Percentiles rank a stretch among this genome's conserved stretches.
Conservation (phyloP, 2,888 invertebrate species). For the Carcina quercana region DNA sequence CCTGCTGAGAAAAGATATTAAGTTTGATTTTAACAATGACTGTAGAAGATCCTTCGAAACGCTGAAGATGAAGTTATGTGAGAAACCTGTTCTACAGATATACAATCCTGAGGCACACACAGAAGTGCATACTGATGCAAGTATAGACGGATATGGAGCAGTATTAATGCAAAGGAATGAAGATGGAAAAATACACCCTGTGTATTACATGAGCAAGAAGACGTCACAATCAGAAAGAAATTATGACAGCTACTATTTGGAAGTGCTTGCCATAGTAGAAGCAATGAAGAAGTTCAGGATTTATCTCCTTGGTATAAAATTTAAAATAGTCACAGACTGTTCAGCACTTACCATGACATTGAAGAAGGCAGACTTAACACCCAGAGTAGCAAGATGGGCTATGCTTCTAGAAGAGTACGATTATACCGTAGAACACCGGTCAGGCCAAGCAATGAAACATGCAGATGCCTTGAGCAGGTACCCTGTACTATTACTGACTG, state of each 20-base stretch:
- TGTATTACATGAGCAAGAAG: slow-evolving; percentile 14
- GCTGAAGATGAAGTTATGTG: slow-evolving; percentile 16
- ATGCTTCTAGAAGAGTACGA: slow-evolving; percentile 20
- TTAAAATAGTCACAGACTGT: slow-evolving; percentile 22
- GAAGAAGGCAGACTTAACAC: slow-evolving; percentile 22
- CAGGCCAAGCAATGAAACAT: slow-evolving; percentile 19
- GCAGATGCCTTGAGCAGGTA: slow-evolving; percentile 21
- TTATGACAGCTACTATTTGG: slow-evolving; percentile 18
- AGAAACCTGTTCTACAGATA: slow-evolving; percentile 15
- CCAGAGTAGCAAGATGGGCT: slow-evolving; percentile 22
- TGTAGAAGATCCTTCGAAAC: slow-evolving; percentile 12
- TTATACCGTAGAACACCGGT: slow-evolving; percentile 20
- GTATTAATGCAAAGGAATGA: slow-evolving; percentile 15
- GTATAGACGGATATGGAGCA: slow-evolving; percentile 15
- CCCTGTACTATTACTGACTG: slow-evolving; percentile 11
- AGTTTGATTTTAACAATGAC: slow-evolving; percentile 15
- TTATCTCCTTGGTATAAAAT: slow-evolving; percentile 18
- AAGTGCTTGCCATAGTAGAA: slow-evolving; percentile 17
- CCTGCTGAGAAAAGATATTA: slow-evolving; percentile 13
- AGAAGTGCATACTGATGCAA: slow-evolving; percentile 22
- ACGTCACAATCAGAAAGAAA: slow-evolving; percentile 13
- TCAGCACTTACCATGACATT: slow-evolving; percentile 16
- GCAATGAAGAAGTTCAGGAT: slow-evolving; percentile 18
- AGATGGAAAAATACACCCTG: slow-evolving; percentile 13
- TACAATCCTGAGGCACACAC: slow-evolving; percentile 16